Evolutionary conservation across 92 coral and sea anemone species (phyloP), one percentile per base, ranked within the genome.

Genomic region (Pocillopora grandis): DNA sequence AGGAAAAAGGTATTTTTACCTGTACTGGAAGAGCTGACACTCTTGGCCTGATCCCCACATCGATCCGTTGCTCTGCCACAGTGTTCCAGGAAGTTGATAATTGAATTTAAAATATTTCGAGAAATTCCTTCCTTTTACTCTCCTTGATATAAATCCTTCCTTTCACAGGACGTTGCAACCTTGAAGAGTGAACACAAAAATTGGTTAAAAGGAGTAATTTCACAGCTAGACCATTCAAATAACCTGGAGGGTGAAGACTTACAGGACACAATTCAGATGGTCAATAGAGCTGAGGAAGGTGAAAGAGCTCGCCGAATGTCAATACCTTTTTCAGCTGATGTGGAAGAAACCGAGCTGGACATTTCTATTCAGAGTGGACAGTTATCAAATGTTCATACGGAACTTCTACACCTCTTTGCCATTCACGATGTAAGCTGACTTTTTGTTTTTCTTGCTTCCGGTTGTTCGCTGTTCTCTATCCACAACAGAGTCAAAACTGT

Each of bases 401-500:
- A 96, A 48, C 86, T 96, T 64, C 82, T 96, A 57, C 98, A 96
- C 74, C 81, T 96, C 16, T 96, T 96, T 89, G 98, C 98, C 58
- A 87, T 92, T 62, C 98, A 96, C 59, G 98, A 96, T 58, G 98
- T 96, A 79, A 84, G 98, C 48, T 33, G 19, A 23, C 33, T 14
- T 33, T 5, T 42, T 13, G 12, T n/a, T 75, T 58, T 33, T 70
- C 20, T 37, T 3, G 12, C 19, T 37, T 37, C 42, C 23, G 3
- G 3, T 12, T 2, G 12, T 16, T 16, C 33, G 52, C 56, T 42
- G 52, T 42, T 42, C 52, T 42, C 52, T 42, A 42, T 42, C 8
- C 52, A 42, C 8, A 42, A 3, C 52, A 42, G 52, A 42, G 8
- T 42, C 52, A 3, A 42, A 42, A 42, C 52, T 42, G 52, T 7